Base-by-base conservation (phyloP, 2,888 invertebrate species). In the Cephalotes varians region DNA sequence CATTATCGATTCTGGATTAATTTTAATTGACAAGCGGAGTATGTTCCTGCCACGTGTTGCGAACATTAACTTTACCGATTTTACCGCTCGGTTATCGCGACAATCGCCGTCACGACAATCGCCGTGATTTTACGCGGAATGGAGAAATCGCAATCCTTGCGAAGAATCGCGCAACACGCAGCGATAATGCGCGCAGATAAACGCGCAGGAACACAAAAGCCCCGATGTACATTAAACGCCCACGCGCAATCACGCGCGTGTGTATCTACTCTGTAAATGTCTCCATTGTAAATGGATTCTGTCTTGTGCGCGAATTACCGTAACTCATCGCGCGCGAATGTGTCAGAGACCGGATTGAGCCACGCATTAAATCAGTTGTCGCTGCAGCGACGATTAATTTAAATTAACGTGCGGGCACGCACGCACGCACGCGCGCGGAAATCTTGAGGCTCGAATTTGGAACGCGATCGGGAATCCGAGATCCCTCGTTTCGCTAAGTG, bases 281-380 rank as follows among this genome's bases (percentile, higher is more conserved):
- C 88, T 88, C 88, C 81, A 81, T 82, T 87, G 88, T 85, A 88
- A 87, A 88, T 88, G 84, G 88, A 87, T 86, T 69, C 84, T 88
- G 89, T 89, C 89, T 87, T 87, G 88, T 83, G 31, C 86, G 86
- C 84, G 89, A 84, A 89, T 87, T 83, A 81, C 82, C 89, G 88
- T 88, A 88, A 88, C 84, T 88, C 88, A 88, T 88, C 79, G 84
- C 56, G 79, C 44, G 44, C 44, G 89, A 86, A 84, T 81, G 87
- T 89, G 88, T 89, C 88, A 86, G 87, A 79, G 80, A 62, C 83
- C 84, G 83, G 82, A 87, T 89, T 86, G 87, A 89, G 83, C 86
- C 80, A 80, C 79, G 86, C 87, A 87, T 89, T 89, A 89, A 89
- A 89, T 89, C 89, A 89, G 84, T 83, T 85, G 87, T 89, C 86